Conservation (phyloP, 1,140 invertebrate species). For the Eupristina koningsbergeri region DNA sequence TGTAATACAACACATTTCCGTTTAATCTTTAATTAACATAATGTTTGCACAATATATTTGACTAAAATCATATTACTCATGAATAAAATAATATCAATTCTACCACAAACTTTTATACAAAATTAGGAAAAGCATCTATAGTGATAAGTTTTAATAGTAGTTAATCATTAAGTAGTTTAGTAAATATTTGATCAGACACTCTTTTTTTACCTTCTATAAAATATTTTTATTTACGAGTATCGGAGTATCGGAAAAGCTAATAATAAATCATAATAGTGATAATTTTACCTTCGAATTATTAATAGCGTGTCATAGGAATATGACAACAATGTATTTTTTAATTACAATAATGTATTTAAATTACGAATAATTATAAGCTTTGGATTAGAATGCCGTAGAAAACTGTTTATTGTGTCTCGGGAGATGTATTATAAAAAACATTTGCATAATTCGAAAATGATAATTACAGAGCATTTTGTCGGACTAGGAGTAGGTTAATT, state of each 20-base stretch:
- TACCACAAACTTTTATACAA: not conserved
- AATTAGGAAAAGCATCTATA: not conserved
- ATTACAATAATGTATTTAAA: not conserved
- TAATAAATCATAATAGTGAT: not conserved
- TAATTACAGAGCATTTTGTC: not conserved
- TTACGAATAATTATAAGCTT: not conserved
- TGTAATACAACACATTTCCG: not conserved
- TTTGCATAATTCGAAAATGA: not conserved
- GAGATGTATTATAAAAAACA: not conserved
- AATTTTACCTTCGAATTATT: not conserved
- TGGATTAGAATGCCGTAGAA: not conserved
- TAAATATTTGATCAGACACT: constrained; percentile 37
- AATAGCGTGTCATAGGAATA: not conserved
- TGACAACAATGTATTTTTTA: not conserved
- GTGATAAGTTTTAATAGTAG: constrained; percentile 2
- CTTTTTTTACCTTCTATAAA: constrained; percentile 4
- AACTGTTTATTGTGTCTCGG: not conserved
- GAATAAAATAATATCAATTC: not conserved
- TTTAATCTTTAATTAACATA: not conserved
- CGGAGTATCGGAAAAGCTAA: not conserved
- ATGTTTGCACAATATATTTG: not conserved
- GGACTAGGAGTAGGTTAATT: not conserved
- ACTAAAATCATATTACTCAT: not conserved
- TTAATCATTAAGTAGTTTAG: constrained; percentile 32
- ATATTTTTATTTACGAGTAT: not conserved